Evolutionary conservation across 1,140 invertebrate species (phyloP).

Genomic region (Macrocentrus cingulum): DNA sequence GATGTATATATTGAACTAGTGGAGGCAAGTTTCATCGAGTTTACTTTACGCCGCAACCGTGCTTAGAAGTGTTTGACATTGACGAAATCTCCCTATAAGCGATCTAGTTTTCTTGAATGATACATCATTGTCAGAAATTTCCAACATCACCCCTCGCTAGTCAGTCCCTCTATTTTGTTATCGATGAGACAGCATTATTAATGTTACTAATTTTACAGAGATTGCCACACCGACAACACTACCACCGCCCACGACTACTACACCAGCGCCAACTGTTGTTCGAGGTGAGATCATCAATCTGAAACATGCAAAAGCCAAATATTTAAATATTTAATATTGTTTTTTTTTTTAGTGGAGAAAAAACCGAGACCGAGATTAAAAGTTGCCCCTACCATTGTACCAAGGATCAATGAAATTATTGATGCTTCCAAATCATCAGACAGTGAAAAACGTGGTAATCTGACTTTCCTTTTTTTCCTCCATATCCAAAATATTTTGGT

Average conservation of each 20-base stretch:
- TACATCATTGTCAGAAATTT: neutral
- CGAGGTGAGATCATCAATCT: too few species aligned
- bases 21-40: constrained; percentile 2
- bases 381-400: constrained; percentile 33
- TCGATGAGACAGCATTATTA: neutral
- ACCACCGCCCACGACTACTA: constrained; percentile 34
- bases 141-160: neutral
- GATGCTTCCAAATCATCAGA: constrained; percentile 32
- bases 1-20: constrained; percentile 3
- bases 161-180: neutral
- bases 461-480: too few species aligned
- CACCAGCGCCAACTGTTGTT: constrained; percentile 27
- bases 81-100: constrained; percentile 17
- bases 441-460: constrained; percentile 28
- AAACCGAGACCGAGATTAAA: constrained; percentile 38
- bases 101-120: neutral
- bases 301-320: constrained; percentile 1
- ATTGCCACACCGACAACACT: constrained; percentile 41
- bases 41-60: neutral
- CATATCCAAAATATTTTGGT: too few species aligned
- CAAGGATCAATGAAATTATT: constrained; percentile 40
- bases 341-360: constrained; percentile 37
- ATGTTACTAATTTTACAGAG: constrained; percentile 34
- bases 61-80: neutral
- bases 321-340: constrained; percentile 8